Evolutionary conservation across 2,888 invertebrate species (phyloP).

Genomic region (Athripsodes cinereus): DNA sequence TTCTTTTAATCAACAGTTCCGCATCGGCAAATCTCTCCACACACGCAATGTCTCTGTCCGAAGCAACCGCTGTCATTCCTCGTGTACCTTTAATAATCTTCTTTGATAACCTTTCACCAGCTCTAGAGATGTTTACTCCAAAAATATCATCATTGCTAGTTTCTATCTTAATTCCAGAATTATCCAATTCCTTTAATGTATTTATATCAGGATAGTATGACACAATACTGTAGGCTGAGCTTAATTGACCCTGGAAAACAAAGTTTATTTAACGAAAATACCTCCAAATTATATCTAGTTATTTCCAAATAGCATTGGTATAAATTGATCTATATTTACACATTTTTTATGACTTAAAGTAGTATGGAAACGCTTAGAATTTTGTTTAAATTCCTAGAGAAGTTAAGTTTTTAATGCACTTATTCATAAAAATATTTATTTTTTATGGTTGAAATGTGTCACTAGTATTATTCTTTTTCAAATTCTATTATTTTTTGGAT

Average conservation of each 20-base stretch:
- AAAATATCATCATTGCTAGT: conserved; percentile 29
- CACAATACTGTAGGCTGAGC: conserved; percentile 38
- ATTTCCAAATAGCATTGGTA: too few relatives aligned
- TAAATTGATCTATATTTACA: too few relatives aligned
- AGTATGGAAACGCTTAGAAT: too few relatives aligned
- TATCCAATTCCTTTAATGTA: conserved; percentile 38
- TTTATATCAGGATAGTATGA: conserved; percentile 41
- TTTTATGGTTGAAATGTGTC: too few relatives aligned
- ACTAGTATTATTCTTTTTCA: too few relatives aligned
- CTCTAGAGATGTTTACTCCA: conserved; percentile 13
- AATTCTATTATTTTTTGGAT: too few relatives aligned
- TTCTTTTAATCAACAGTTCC: conserved; percentile 33
- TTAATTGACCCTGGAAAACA: conserved; percentile 37
- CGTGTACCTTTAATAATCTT: conserved; percentile 13
- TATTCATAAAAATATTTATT: too few relatives aligned
- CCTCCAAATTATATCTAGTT: too few relatives aligned
- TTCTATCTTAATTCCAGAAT: conserved; percentile 35
- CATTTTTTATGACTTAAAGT: too few relatives aligned
- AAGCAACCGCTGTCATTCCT: conserved; percentile 31
- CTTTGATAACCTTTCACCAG: conserved; percentile 19
- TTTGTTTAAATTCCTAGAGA: too few relatives aligned
- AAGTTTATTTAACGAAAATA: too few relatives aligned
- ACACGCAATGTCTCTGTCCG: conserved; percentile 14
- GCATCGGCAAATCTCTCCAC: conserved; percentile 25
- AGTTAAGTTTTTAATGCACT: too few relatives aligned